These are phyloP conservation scores for Gymnocypris eckloni DNA, from an alignment of 2,797 vertebrate genomes.

Conservation along the genomic window DNA sequence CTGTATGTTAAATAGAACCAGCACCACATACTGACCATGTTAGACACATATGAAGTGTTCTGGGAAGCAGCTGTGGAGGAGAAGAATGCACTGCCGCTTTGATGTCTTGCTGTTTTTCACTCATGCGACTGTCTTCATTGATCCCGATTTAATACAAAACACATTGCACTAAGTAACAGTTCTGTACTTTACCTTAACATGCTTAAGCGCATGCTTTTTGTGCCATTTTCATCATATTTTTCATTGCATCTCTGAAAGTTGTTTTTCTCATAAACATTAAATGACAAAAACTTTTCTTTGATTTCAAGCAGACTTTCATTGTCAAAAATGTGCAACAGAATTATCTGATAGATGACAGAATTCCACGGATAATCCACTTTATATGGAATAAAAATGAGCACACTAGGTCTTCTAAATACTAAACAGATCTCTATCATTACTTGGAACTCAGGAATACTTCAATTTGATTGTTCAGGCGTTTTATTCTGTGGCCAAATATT, in stretches of 20 bases:
- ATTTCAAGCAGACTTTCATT: neutral
- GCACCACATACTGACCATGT: conserved; percentile 36
- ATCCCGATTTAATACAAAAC: conserved; percentile 16
- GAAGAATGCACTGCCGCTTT: conserved; percentile 15
- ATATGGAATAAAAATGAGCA: neutral
- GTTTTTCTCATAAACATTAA: neutral
- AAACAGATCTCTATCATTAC: neutral
- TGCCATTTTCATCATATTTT: neutral
- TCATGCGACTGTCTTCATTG: neutral
- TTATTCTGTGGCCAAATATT: neutral
- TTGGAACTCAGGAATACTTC: neutral
- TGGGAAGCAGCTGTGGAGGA: conserved; percentile 31
- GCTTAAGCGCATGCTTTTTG: neutral
- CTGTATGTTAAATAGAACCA: conserved; percentile 36
- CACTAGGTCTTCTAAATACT: neutral
- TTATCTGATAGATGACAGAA: neutral
- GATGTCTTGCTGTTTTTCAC: conserved; percentile 19
- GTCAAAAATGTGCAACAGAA: conserved; percentile 23
- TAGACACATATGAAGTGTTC: conserved; percentile 39
- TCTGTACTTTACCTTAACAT: neutral
- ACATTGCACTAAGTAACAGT: neutral
- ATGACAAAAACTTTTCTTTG: neutral
- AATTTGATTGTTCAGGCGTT: neutral
- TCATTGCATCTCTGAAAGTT: neutral
- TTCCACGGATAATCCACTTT: neutral